These are phyloP conservation scores for Chymomyza caudatula DNA, from an alignment of 2,888 invertebrate genomes.

Conservation along the genomic window DNA sequence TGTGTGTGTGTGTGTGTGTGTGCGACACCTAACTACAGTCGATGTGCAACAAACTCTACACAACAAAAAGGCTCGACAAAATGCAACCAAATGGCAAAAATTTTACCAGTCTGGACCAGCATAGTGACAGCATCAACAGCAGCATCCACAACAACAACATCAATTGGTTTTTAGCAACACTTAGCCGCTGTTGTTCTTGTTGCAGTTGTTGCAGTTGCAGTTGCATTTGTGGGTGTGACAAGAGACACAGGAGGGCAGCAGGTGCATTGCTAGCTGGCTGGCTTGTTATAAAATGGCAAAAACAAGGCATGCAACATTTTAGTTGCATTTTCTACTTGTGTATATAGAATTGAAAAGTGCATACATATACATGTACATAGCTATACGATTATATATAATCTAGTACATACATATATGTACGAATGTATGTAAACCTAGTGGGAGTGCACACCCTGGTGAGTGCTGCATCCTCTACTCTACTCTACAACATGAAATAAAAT, in stretches of 20 bases:
- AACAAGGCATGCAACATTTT: conserved; percentile 61
- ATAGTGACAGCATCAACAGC: conserved; percentile 14
- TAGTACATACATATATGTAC: conserved; percentile 29
- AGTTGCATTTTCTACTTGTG: conserved; percentile 63
- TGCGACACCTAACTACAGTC: conserved; percentile 51
- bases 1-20: conserved; percentile 9
- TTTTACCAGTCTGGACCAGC: conserved; percentile 55
- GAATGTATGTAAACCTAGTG: conserved; percentile 43
- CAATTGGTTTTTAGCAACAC: background rate
- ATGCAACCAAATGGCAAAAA: conserved; percentile 69
- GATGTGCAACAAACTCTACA: conserved; percentile 52
- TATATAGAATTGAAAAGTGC: background rate
- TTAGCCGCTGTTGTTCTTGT: background rate
- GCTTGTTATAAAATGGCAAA: conserved; percentile 60
- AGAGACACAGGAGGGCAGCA: background rate
- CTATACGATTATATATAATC: conserved; percentile 12
- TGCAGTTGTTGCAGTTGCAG: conserved; percentile 12
- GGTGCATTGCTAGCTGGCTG: conserved; percentile 47
- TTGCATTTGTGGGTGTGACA: background rate
- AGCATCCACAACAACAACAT: conserved; percentile 22
- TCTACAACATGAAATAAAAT: conserved; percentile 12
- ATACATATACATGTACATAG: conserved; percentile 14
- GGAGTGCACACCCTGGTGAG: conserved; percentile 49
- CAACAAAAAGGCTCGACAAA: conserved; percentile 50
- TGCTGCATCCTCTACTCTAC: conserved; percentile 24